Evolutionary conservation across 2,113 vertebrate species (phyloP).

Genomic region (Phylloscopus trochiloides): DNA sequence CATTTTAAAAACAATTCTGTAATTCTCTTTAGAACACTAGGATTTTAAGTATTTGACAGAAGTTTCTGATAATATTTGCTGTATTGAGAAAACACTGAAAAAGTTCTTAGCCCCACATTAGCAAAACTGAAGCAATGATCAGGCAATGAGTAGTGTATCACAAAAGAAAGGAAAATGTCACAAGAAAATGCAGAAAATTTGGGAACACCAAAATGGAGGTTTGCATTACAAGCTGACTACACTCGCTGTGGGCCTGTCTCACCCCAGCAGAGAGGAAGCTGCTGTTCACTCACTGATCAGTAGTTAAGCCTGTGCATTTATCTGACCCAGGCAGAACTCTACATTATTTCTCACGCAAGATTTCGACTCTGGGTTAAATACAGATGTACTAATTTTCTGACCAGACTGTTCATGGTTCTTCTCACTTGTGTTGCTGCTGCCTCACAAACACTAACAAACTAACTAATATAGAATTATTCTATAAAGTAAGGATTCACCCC

Average conservation of each 20-base stretch:
- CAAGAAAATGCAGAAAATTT: neutral
- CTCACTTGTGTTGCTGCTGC: neutral
- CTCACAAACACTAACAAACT: neutral
- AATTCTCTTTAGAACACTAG: neutral
- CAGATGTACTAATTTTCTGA: neutral
- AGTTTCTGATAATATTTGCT: neutral
- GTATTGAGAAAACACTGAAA: neutral
- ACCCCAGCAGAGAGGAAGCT: neutral
- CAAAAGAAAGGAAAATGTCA: neutral
- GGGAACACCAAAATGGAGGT: neutral
- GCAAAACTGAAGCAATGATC: neutral
- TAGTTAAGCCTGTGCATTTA: neutral
- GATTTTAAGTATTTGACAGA: constrained; percentile 19
- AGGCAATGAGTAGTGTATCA: neutral
- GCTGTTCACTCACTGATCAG: neutral
- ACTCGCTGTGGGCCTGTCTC: neutral
- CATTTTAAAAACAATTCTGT: neutral
- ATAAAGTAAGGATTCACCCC: neutral
- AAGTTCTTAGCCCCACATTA: neutral
- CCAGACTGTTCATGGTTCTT: neutral
- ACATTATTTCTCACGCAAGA: neutral
- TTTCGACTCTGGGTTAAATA: neutral
- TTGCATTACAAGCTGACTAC: neutral
- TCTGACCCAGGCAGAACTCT: neutral
- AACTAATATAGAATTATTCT: neutral